These are phyloP conservation scores for Graphium colonna DNA, from an alignment of 2,888 invertebrate species.

Conservation along the genomic window DNA sequence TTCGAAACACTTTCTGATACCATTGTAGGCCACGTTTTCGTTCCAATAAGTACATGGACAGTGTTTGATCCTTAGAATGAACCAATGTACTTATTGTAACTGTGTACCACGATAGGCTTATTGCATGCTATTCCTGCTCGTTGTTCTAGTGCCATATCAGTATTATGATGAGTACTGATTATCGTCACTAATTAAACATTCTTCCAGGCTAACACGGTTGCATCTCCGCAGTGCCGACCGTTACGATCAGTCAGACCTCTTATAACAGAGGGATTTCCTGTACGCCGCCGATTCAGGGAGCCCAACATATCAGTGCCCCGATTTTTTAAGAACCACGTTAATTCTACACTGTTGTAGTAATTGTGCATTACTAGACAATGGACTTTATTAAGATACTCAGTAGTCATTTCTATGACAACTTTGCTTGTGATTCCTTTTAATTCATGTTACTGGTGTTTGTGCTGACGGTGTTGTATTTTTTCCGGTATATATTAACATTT, in stretches of 20 bases:
- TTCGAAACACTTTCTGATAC: slow-evolving; percentile 15
- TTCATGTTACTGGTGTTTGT: not conserved
- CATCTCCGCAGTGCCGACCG: not conserved
- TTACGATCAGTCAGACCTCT: not conserved
- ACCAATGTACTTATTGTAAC: slow-evolving; percentile 33
- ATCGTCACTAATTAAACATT: slow-evolving; percentile 25
- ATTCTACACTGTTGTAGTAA: not conserved
- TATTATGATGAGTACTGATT: slow-evolving; percentile 7
- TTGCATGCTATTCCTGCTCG: slow-evolving; percentile 15
- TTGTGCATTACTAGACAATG: not conserved
- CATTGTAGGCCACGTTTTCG: slow-evolving; percentile 14
- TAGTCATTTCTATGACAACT: not conserved
- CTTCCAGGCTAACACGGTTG: slow-evolving; percentile 22
- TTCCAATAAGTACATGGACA: slow-evolving; percentile 31
- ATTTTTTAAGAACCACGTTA: not conserved
- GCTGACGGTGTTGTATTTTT: not conserved
- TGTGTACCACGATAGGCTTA: too few relatives aligned
- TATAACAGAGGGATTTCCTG: not conserved
- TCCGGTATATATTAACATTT: not conserved
- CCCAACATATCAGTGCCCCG: not conserved
- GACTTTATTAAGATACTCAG: not conserved
- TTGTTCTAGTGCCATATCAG: slow-evolving; percentile 1
- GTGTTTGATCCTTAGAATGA: too few relatives aligned
- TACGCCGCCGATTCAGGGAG: not conserved
- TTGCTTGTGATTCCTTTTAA: not conserved